phyloP scores from a whole-genome alignment of 1,140 invertebrate genomes.

The Trichomalopsis sarcophagae region DNA sequence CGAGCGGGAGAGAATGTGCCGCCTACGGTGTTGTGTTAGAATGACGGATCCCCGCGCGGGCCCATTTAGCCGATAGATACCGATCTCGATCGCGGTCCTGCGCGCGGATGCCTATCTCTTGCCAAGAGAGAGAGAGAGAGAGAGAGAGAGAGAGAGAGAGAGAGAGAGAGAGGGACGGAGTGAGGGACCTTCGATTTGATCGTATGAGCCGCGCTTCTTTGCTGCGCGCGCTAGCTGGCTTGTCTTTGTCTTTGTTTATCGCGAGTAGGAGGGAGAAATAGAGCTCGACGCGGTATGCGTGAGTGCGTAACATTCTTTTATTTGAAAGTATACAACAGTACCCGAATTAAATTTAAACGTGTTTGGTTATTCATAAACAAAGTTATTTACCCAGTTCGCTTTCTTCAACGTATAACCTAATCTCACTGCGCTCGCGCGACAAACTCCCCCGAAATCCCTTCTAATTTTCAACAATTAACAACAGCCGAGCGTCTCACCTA shows the following conservation, averaged over 20 bases:
- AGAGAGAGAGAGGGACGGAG: no score
- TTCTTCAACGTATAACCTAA: no score
- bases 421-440: not conserved
- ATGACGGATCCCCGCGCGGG: conserved; percentile 69
- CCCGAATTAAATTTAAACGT: no score
- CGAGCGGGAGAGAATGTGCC: conserved; percentile 30
- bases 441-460: conserved; percentile 13
- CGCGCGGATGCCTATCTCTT: conserved; percentile 60
- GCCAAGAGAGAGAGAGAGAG: not conserved
- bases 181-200: conserved; percentile 41
- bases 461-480: conserved; percentile 49
- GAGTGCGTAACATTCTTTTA: not conserved
- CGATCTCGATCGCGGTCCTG: conserved; percentile 65
- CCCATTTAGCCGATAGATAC: conserved; percentile 70
- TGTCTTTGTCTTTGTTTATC: conserved; percentile 35
- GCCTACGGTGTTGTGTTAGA: conserved; percentile 65
- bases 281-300: not conserved
- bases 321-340: not conserved
- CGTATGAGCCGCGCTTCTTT: conserved; percentile 24
- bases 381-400: not conserved
- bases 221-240: not conserved
- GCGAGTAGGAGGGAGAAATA: not conserved
- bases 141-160: not conserved
- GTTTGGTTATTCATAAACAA: not conserved
- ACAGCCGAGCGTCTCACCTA: conserved; percentile 6